Base-by-base conservation (phyloP, 1,140 invertebrate species). In the Ylistrum balloti region DNA sequence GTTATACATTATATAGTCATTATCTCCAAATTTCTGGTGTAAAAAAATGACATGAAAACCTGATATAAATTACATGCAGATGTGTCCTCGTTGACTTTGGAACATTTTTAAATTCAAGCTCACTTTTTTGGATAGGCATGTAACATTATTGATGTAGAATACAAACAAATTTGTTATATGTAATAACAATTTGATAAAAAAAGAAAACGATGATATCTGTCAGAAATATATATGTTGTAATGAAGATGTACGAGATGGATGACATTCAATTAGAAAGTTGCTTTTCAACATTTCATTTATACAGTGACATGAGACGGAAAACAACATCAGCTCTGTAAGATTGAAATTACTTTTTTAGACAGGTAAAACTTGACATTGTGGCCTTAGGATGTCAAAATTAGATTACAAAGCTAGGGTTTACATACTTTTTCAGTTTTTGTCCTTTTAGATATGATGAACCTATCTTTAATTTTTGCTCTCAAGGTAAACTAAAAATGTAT, bases 21-120 rank as follows among this genome's bases (percentile, higher is more conserved):
- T 74, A 74, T 74, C 56, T 74, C 56, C 28, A n/a, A 74, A 74
- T 74, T 48, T 74, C 56, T 28, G 56, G 7, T n/a, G 56, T 74
- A 28, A 74, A 38, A 74, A 74, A 74, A 74, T 74, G 56, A 74
- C 56, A 74, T 74, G 17, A 74, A 74, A 74, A 1, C 56, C 5
- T 11, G 56, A 28, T 74, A 74, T 74, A 11, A 28, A 74, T 74
- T 74, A 74, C 56, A 74, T 11, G n/a, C 56, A 74, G 56, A 74
- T 74, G 56, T 74, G 56, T 74, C n/a, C 56, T 74, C 56, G 56
- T 74, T 74, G 56, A 74, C 56, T 74, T 48, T 48, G 45, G 9
- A 28, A 74, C n/a, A 28, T 28, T 74, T 7, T 74, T 28, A 74
- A 74, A n/a, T 74, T 28, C 56, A 2, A 74, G 56, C 56, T n/a